phyloP scores from a whole-genome alignment of 2,888 invertebrate genomes.

The Drosophila birchii region DNA sequence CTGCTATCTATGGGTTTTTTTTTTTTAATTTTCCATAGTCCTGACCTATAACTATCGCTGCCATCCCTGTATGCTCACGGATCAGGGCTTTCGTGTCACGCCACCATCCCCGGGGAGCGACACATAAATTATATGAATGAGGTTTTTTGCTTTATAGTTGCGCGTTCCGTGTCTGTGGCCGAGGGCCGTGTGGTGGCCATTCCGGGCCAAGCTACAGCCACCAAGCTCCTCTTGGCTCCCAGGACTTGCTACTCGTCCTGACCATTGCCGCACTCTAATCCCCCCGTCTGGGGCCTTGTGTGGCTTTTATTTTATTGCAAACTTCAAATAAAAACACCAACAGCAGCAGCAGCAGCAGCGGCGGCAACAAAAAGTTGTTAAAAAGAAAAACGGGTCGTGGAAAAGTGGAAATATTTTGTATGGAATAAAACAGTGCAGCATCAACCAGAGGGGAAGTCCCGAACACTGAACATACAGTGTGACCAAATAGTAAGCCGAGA shows the following conservation, averaged over 20 bases:
- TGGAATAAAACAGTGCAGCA: conserved; percentile 47
- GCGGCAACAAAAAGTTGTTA: conserved; percentile 36
- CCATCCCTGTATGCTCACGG: not conserved
- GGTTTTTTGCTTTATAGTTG: conserved; percentile 73
- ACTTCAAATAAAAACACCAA: conserved; percentile 64
- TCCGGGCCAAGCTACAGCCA: conserved; percentile 30
- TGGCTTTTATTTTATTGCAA: conserved; percentile 78
- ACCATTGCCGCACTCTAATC: conserved; percentile 22
- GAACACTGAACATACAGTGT: not conserved
- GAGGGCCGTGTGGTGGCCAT: conserved; percentile 38
- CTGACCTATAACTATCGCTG: not conserved
- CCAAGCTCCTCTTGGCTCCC: conserved; percentile 10
- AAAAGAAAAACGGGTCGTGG: conserved; percentile 22
- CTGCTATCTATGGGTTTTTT: not conserved
- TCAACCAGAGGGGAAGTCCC: not conserved
- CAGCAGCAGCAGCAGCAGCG: conserved; percentile 16
- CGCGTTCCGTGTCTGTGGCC: conserved; percentile 53
- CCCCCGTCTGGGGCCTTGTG: conserved; percentile 50
- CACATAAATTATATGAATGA: conserved; percentile 53
- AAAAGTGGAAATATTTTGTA: conserved; percentile 29
- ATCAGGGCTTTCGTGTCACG: conserved; percentile 14
- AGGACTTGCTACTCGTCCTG: conserved; percentile 9
- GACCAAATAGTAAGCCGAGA: conserved; percentile 17
- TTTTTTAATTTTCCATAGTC: not conserved
- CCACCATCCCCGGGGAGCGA: conserved; percentile 31